Evolutionary conservation across 53 echinoderm and acorn worm species (phyloP).

Genomic region (Echinarachnius parma): DNA sequence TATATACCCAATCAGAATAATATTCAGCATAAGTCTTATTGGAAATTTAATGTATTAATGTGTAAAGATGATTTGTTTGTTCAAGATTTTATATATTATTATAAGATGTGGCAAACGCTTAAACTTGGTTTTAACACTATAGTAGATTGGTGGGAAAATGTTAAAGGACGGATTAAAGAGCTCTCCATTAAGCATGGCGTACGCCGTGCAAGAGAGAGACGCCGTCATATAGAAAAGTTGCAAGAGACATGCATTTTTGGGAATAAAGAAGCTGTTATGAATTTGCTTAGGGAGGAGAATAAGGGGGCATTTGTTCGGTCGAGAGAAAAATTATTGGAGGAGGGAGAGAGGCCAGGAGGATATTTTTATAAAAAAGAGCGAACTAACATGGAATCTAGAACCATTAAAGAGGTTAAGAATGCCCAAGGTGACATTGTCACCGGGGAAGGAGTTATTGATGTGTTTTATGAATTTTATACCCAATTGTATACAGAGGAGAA

Average conservation of each 20-base stretch:
- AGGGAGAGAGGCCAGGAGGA: slow-evolving; percentile 27
- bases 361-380: slow-evolving; percentile 28
- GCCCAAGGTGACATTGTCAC: too few relatives aligned
- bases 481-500: too few relatives aligned
- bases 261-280: background rate
- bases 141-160: slow-evolving; percentile 55
- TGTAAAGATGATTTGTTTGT: slow-evolving; percentile 31
- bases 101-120: slow-evolving; percentile 42
- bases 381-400: background rate
- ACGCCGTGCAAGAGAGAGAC: slow-evolving; percentile 2
- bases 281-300: background rate
- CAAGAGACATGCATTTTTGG: slow-evolving; percentile 10
- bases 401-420: too few relatives aligned
- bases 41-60: slow-evolving; percentile 56
- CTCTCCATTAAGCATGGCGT: slow-evolving; percentile 40
- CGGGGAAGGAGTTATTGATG: too few relatives aligned
- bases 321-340: slow-evolving; percentile 32
- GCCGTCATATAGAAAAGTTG: background rate
- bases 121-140: slow-evolving; percentile 34
- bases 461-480: too few relatives aligned
- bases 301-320: slow-evolving; percentile 25
- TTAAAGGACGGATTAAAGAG: slow-evolving; percentile 29
- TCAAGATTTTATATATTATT: slow-evolving; percentile 18
- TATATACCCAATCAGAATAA: background rate
- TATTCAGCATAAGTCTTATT: slow-evolving; percentile 36